phyloP scores from a whole-genome alignment of 1,140 invertebrate genomes.

The Drosophila watanabei region DNA sequence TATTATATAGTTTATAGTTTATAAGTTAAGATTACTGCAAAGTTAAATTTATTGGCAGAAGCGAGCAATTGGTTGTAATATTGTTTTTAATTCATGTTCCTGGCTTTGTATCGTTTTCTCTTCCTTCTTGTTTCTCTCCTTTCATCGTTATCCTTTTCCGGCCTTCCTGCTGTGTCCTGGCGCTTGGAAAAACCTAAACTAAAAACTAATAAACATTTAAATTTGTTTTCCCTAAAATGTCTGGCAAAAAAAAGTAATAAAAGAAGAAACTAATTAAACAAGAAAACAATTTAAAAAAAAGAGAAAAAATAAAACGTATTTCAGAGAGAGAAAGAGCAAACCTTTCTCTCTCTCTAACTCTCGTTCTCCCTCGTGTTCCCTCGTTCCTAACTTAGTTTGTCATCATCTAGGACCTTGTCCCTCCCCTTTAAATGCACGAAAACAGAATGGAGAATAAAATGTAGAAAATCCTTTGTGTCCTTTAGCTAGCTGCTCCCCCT shows the following conservation, averaged over 20 bases:
- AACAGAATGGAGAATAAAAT: background rate
- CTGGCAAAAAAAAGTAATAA: conserved; percentile 9
- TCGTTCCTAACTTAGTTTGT: background rate
- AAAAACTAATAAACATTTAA: conserved; percentile 52
- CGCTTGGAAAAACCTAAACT: conserved; percentile 40
- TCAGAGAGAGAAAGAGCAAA: conserved; percentile 4
- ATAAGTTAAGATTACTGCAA: conserved; percentile 46
- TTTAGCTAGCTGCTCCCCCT: conserved; percentile 5
- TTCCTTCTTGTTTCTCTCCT: background rate
- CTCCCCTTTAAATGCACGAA: background rate
- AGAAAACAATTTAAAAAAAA: conserved; percentile 16
- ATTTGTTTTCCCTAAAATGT: conserved; percentile 6
- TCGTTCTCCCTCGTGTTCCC: background rate
- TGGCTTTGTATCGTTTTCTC: background rate
- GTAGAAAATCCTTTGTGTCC: background rate
- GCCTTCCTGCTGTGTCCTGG: conserved; percentile 8
- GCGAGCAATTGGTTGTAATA: conserved; percentile 73
- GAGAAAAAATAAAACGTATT: background rate
- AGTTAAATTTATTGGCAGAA: conserved; percentile 78
- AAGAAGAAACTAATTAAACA: conserved; percentile 14
- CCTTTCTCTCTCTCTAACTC: background rate
- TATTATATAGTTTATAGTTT: conserved; percentile 10
- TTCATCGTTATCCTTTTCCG: background rate
- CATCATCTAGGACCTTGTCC: background rate
- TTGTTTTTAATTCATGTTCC: conserved; percentile 15